Percentiles rank a stretch among this genome's conserved stretches.
Evolutionary conservation across 2,797 vertebrate genomes (phyloP).

Genomic region (Zalophus californianus): DNA sequence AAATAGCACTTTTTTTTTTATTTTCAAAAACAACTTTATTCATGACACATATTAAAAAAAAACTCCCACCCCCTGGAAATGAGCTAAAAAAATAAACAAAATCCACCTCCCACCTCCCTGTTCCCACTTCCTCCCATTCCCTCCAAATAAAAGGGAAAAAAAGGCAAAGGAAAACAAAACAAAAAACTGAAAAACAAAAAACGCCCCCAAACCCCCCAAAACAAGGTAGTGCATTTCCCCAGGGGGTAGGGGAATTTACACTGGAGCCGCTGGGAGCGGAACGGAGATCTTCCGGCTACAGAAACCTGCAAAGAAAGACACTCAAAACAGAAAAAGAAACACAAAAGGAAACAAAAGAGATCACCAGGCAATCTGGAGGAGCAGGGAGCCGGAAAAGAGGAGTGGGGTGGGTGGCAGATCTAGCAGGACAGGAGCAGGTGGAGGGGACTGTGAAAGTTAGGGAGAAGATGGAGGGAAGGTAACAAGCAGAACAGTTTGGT

Average conservation of each 20-base stretch:
- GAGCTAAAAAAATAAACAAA: slow-evolving; percentile 84
- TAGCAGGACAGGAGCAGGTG: slow-evolving; percentile 80
- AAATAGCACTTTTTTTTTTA: slow-evolving; percentile 55
- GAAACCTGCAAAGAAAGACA: slow-evolving; percentile 87
- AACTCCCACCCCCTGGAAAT: slow-evolving; percentile 82
- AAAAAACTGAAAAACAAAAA: slow-evolving; percentile 74
- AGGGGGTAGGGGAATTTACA: slow-evolving; percentile 81
- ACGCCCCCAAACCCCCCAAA: slow-evolving; percentile 73
- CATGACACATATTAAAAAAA: slow-evolving; percentile 84
- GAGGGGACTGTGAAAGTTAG: slow-evolving; percentile 74
- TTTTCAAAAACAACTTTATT: slow-evolving; percentile 88
- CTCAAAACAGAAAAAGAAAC: slow-evolving; percentile 85
- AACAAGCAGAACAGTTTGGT: slow-evolving; percentile 81
- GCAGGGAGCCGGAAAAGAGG: slow-evolving; percentile 66
- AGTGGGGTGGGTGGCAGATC: slow-evolving; percentile 64
- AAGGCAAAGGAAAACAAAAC: slow-evolving; percentile 87
- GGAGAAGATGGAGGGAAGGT: slow-evolving; percentile 76
- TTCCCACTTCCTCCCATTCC: slow-evolving; percentile 78
- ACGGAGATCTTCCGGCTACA: slow-evolving; percentile 86
- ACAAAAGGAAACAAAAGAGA: slow-evolving; percentile 83
- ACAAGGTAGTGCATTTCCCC: slow-evolving; percentile 85
- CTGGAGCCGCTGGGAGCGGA: slow-evolving; percentile 82
- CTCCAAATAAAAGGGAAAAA: slow-evolving; percentile 91
- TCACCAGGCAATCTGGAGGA: slow-evolving; percentile 84
- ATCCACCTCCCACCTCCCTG: slow-evolving; percentile 83